Base-by-base conservation (phyloP, 2,797 vertebrate genomes). In the Sorex maritimensis region DNA sequence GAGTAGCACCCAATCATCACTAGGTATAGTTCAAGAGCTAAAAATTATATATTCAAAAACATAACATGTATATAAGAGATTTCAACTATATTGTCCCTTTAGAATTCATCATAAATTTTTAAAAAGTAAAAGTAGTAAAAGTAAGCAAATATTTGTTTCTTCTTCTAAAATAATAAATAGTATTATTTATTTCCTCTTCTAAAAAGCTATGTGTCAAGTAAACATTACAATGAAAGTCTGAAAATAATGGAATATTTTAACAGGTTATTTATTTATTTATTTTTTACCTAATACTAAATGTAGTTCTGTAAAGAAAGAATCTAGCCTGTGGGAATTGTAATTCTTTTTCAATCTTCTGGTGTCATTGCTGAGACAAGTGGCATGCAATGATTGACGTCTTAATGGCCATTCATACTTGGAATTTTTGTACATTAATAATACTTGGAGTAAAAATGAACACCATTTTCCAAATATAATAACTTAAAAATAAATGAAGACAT, bases 381-480 rank as follows among this genome's bases (percentile, higher is more conserved):
- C 67, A 91, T 72, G 3, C 83, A 69, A 86, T 75, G 52, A 92
- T 68, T 91, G 14, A 88, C 87, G 67, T 77, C 77, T 94, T 94
- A 92, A 87, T 85, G 88, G 72, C 23, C 84, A 81, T 88, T 89
- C 34, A 44, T 74, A 88, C 30, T 88, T 92, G 71, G 23, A 92
- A 91, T 81, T 26, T 82, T 82, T 87, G 78, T 86, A 46, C 44
- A 86, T 95, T 95, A 92, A 93, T 95, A 94, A 91, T 81, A 80
- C 46, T 93, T 94, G 81, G 26, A 93, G 49, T 86, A 78, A 87
- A 92, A 93, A 84, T 87, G 24, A 86, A 73, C 21, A 68, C 13
- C 46, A 46, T 93, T 95, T 97, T 92, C 91, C 92, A 88, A 92
- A 84, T 86, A 88, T 5, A 95, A 34, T 92, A 94, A 72, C 63